Conservation (phyloP, 2,113 vertebrate species). For the Empidonax traillii region DNA sequence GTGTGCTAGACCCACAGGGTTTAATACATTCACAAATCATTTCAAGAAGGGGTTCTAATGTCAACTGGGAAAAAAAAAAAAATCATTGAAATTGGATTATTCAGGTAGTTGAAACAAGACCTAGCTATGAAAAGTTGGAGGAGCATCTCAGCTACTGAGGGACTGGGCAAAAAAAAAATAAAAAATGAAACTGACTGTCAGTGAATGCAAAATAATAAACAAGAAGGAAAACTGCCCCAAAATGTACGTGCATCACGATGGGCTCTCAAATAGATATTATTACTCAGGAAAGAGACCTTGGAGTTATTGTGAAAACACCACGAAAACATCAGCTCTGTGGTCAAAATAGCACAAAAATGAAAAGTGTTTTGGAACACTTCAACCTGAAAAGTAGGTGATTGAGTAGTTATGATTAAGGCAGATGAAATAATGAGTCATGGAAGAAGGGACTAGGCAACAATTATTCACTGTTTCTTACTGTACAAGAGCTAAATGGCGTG, state of each 20-base stretch:
- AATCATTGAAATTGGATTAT: neutral
- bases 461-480: neutral
- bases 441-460: neutral
- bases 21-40: neutral
- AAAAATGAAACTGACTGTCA: neutral
- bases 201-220: neutral
- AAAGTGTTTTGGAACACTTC: neutral
- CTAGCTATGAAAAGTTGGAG: neutral
- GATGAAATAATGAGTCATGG: neutral
- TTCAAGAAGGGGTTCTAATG: neutral
- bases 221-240: neutral
- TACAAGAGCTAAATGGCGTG: neutral
- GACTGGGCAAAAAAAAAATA: neutral
- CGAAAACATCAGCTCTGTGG: neutral
- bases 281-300: constrained; percentile 21
- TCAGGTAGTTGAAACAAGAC: neutral
- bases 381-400: neutral
- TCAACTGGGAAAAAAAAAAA: neutral
- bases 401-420: neutral
- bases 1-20: neutral
- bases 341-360: neutral
- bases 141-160: neutral
- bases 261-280: neutral
- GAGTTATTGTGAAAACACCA: neutral
- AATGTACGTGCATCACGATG: neutral